Percentiles rank a stretch among this genome's conserved stretches.
These are phyloP conservation scores for Oscheius sp. DNA, from an alignment of 2,888 invertebrate species.

Conservation along the genomic window DNA sequence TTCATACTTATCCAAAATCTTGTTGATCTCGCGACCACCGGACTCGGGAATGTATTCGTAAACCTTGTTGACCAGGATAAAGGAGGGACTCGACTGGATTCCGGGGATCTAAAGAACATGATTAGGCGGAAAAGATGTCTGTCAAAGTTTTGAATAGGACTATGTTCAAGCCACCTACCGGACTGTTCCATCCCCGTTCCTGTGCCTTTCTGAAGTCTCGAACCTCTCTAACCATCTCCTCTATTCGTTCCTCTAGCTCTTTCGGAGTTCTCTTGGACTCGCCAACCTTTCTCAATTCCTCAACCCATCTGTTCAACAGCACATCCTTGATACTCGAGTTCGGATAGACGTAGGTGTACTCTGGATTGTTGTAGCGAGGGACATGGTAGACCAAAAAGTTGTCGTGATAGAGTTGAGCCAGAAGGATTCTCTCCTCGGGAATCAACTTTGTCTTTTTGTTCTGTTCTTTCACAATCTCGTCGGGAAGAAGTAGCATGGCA, in stretches of 20 bases:
- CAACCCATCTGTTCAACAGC: slow-evolving; percentile 12
- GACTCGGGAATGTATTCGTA: slow-evolving; percentile 15
- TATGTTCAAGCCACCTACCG: neutral
- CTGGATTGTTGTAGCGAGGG: slow-evolving; percentile 11
- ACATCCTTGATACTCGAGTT: neutral
- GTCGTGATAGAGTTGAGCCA: slow-evolving; percentile 27
- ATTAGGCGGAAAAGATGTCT: no score
- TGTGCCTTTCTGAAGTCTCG: neutral
- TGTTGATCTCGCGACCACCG: neutral
- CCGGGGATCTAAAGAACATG: neutral
- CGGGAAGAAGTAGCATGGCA: slow-evolving; percentile 1
- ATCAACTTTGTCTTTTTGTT: slow-evolving; percentile 7
- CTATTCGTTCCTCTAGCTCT: neutral
- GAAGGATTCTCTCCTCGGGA: slow-evolving; percentile 15
- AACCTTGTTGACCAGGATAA: slow-evolving; percentile 26
- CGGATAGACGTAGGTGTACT: neutral
- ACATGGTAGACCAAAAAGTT: slow-evolving; percentile 18
- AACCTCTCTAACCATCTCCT: neutral
- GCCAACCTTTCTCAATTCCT: neutral
- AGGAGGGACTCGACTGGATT: slow-evolving; percentile 13
- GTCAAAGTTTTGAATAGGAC: neutral
- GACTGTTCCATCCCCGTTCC: neutral
- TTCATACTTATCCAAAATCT: slow-evolving; percentile 23
- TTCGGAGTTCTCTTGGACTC: neutral
- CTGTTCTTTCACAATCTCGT: neutral